These are phyloP conservation scores for Nothoprocta perdicaria DNA, from an alignment of 2,113 vertebrate genomes.

Conservation along the genomic window DNA sequence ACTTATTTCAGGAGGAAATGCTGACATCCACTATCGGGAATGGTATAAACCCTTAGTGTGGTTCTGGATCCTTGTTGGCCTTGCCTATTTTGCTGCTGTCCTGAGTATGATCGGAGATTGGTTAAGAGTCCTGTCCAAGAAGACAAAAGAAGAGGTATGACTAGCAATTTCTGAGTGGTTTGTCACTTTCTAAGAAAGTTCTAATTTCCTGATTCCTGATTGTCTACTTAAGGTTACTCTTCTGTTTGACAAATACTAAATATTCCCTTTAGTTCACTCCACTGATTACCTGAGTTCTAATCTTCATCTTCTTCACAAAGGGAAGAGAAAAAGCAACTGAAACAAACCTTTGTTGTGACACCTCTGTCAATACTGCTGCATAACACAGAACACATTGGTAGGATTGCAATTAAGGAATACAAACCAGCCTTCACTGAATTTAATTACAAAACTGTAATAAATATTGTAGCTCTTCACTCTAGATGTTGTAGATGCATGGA, in stretches of 20 bases:
- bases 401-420: neutral
- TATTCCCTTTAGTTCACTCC: neutral
- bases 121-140: constrained; percentile 91
- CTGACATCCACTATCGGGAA: constrained; percentile 87
- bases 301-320: neutral
- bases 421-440: neutral
- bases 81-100: constrained; percentile 95
- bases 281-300: neutral
- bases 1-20: constrained; percentile 87
- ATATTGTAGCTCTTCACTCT: neutral
- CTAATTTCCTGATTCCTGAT: neutral
- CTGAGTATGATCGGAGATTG: constrained; percentile 98
- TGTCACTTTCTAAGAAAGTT: neutral
- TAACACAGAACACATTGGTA: neutral
- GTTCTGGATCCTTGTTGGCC: constrained; percentile 96
- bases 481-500: neutral
- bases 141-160: constrained; percentile 94
- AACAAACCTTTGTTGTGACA: neutral
- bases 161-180: neutral
- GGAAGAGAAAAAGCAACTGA: neutral
- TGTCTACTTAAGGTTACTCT: neutral
- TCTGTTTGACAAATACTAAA: neutral
- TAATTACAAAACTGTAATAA: neutral
- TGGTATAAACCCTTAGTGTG: constrained; percentile 96
- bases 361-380: neutral